Evolutionary conservation across 1,140 invertebrate genomes (phyloP).

Genomic region (Riptortus pedestris): DNA sequence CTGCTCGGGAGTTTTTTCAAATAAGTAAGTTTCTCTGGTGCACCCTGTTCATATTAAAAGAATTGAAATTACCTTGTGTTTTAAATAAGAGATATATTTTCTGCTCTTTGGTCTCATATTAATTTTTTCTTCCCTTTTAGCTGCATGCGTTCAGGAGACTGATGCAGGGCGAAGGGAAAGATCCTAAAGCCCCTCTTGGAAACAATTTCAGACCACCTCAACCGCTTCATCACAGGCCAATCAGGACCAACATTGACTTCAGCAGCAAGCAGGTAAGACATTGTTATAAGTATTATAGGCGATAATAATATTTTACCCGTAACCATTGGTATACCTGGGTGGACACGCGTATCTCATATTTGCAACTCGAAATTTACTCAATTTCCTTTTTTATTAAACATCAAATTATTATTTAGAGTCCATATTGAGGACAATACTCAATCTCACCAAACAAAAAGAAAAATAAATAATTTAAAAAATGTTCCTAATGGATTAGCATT

Average conservation of each 20-base stretch:
- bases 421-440: no score
- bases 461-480: no score
- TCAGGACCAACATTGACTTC: conserved; percentile 93
- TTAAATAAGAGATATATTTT: no score
- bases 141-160: conserved; percentile 66
- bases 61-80: no score
- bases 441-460: no score
- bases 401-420: neutral
- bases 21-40: no score
- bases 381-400: neutral
- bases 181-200: conserved; percentile 78
- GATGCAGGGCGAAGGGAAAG: conserved; percentile 74
- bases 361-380: neutral
- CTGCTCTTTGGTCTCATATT: no score
- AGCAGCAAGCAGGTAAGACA: conserved; percentile 58
- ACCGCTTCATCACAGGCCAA: conserved; percentile 75
- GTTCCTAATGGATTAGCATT: no score
- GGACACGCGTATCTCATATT: neutral
- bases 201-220: conserved; percentile 88
- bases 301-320: neutral
- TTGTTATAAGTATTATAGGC: neutral
- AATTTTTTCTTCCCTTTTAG: no score
- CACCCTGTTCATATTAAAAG: no score
- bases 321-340: neutral
- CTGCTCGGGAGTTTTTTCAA: no score